Evolutionary conservation across 2,113 vertebrate genomes (phyloP).

Genomic region (Corythaixoides concolor): DNA sequence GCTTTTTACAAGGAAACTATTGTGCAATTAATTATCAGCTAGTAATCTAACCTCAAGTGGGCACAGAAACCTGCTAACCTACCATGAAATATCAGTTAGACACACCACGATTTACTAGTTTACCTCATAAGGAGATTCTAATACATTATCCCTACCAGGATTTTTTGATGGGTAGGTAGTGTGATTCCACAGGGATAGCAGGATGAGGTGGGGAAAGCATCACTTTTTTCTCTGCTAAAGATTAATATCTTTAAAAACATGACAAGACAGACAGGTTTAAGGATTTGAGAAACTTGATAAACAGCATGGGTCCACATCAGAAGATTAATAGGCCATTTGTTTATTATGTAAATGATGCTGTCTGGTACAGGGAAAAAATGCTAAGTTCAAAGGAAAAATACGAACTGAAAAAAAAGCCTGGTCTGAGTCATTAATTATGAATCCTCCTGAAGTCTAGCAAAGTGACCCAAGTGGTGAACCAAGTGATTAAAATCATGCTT

Average conservation of each 20-base stretch:
- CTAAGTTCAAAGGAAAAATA: constrained; percentile 30
- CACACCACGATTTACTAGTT: not conserved
- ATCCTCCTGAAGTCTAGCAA: not conserved
- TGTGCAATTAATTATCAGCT: not conserved
- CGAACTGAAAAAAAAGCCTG: not conserved
- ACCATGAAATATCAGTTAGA: not conserved
- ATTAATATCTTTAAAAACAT: not conserved
- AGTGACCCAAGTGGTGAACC: not conserved
- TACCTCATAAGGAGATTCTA: not conserved
- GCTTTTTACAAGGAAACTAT: not conserved
- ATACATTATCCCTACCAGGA: not conserved
- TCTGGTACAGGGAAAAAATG: not conserved
- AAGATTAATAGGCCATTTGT: not conserved
- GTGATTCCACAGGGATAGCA: not conserved
- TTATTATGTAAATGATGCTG: not conserved
- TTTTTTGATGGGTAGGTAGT: not conserved
- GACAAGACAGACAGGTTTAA: not conserved
- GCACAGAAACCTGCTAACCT: not conserved
- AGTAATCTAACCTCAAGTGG: not conserved
- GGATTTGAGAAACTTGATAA: constrained; percentile 1
- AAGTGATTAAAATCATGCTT: not conserved
- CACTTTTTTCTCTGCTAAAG: not conserved
- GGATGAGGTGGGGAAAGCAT: not conserved
- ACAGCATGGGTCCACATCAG: not conserved
- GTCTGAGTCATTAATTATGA: not conserved